phyloP scores from a whole-genome alignment of 2,888 invertebrate species.

The Anagyrus pseudococci region DNA sequence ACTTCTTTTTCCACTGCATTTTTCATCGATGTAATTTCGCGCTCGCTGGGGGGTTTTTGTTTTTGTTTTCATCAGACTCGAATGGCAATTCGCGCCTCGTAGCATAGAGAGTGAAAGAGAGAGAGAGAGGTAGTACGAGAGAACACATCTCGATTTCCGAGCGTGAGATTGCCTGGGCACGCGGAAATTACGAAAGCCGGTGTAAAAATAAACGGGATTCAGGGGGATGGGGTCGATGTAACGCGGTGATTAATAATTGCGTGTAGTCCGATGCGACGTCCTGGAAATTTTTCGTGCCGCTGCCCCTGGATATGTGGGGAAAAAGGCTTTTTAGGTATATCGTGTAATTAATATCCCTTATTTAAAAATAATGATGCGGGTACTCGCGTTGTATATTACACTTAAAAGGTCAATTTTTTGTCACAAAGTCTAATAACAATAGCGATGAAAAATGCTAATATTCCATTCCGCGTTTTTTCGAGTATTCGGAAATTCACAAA shows the following conservation, averaged over 20 bases:
- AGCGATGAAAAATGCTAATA: not conserved
- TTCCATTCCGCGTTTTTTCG: not conserved
- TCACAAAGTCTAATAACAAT: not conserved
- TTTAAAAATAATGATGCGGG: not conserved
- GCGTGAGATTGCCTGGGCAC: slow-evolving; percentile 40
- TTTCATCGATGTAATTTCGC: slow-evolving; percentile 53
- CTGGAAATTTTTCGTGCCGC: slow-evolving; percentile 18
- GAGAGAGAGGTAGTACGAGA: too few relatives aligned
- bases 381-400: not conserved
- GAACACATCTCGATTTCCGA: slow-evolving; percentile 40
- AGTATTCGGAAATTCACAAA: not conserved
- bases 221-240: slow-evolving; percentile 23
- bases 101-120: slow-evolving; percentile 39
- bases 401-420: not conserved
- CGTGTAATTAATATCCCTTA: not conserved
- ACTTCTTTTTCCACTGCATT: slow-evolving; percentile 44
- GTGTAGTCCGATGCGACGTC: slow-evolving; percentile 4
- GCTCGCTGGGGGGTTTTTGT: slow-evolving; percentile 14
- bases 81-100: not conserved
- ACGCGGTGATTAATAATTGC: slow-evolving; percentile 38
- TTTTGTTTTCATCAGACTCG: not conserved
- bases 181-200: slow-evolving; percentile 33
- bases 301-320: slow-evolving; percentile 27
- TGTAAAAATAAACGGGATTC: slow-evolving; percentile 21
- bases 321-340: too few relatives aligned